Conservation (phyloP, 2,797 vertebrate genomes). For the Syngnathus rostellatus region DNA sequence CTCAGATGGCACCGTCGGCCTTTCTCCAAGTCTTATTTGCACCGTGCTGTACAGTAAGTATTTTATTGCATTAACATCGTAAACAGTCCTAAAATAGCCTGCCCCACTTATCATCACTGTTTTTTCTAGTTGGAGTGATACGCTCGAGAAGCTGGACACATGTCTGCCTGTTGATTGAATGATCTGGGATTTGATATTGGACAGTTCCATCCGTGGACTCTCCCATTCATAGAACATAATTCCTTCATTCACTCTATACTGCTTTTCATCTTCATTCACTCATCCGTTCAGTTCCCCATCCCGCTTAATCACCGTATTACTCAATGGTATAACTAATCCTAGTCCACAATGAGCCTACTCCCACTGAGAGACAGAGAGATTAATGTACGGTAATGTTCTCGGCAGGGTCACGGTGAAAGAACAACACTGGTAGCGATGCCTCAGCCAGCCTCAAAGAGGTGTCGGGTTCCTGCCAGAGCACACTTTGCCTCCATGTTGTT, state of each 20-base stretch:
- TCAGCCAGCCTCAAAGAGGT: constrained; percentile 26
- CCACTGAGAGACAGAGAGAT: constrained; percentile 34
- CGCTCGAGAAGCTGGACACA: not conserved
- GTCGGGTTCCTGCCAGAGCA: constrained; percentile 38
- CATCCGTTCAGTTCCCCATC: constrained; percentile 12
- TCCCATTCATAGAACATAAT: constrained; percentile 8
- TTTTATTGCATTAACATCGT: not conserved
- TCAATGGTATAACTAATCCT: constrained; percentile 36
- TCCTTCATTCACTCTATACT: constrained; percentile 8
- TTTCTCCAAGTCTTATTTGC: not conserved
- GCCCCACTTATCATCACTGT: not conserved
- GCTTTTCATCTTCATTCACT: constrained; percentile 2
- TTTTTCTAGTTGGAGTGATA: not conserved
- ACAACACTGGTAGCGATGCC: constrained; percentile 26
- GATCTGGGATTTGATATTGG: not conserved
- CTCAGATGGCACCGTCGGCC: not conserved
- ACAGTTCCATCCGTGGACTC: not conserved
- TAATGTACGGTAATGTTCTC: constrained; percentile 33
- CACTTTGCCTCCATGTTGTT: constrained; percentile 13
- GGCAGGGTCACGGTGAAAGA: constrained; percentile 19
- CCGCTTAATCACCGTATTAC: constrained; percentile 12
- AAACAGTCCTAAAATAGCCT: not conserved
- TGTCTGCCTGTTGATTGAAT: not conserved
- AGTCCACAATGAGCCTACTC: constrained; percentile 15
- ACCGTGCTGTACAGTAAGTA: not conserved